Base-by-base conservation (phyloP, 2,888 invertebrate genomes). In the Caenorhabditis auriculariae region DNA sequence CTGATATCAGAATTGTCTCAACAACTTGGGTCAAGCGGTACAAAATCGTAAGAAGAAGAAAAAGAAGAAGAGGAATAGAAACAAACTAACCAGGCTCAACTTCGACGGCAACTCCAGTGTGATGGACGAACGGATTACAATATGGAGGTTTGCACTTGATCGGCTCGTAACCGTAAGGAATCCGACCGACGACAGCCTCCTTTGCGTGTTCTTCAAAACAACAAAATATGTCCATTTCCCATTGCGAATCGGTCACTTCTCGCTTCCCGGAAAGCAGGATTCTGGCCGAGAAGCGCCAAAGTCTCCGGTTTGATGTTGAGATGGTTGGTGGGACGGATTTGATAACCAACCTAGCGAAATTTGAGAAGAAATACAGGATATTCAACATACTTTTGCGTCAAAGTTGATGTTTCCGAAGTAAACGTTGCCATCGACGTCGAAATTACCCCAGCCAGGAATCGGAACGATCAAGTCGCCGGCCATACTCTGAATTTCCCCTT, bases 111-210 rank as follows among this genome's bases (percentile, higher is more conserved):
- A 77, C 74, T 44, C 68, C 78, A 17, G 71, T 54, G 44, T 70
- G 69, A 52, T 75, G 74, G 4, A 77, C 76, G 60, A 78, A 78
- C 6, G 78, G 78, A 50, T 78, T 78, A 61, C 78, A 78, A 50
- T 76, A 77, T 49, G 78, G 78, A 6, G 78, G 78, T 39, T 77
- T 77, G 61, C 78, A 78, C 38, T 70, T 72, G 44, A 77, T 70
- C 24, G 78, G 78, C 53, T 74, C 72, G 47, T 75, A 78, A 32
- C 76, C 76, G 43, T 76, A 75, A 17, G 78, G 78, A 47, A 78
- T 64, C 21, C 73, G 51, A 24, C 74, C 77, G 15, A 78, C 71
- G 6, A 75, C 70, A 0, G 75, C 69, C 44, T 73, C 74, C 39
- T 72, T 71, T 15, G 76, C 75, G 38, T 75, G 69, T 41, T 67